Percentiles rank a stretch among this genome's conserved stretches.
Evolutionary conservation across 2,113 vertebrate species (phyloP).

Genomic region (Cephalopholis sonnerati): DNA sequence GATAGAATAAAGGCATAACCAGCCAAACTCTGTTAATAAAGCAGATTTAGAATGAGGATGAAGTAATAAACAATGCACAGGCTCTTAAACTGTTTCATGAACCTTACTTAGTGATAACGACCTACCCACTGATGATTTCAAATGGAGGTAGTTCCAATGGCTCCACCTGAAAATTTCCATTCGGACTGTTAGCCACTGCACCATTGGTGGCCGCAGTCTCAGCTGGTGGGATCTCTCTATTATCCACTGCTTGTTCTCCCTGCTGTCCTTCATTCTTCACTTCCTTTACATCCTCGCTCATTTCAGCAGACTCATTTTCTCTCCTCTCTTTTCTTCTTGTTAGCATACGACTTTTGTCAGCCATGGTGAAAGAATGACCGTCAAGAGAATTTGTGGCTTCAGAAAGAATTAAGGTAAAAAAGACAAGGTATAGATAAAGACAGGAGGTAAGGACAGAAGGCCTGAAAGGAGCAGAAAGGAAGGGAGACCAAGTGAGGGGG

Average conservation of each 20-base stretch:
- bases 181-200: slow-evolving; percentile 12
- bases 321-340: slow-evolving; percentile 56
- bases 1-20: not conserved
- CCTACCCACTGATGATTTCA: slow-evolving; percentile 93
- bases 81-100: not conserved
- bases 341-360: slow-evolving; percentile 54
- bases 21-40: slow-evolving; percentile 2
- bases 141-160: slow-evolving; percentile 90
- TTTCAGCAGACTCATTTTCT: slow-evolving; percentile 32
- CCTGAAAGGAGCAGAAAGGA: not conserved
- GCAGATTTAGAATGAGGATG: not conserved
- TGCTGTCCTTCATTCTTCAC: slow-evolving; percentile 29
- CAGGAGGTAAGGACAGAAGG: not conserved
- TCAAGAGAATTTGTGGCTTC: not conserved
- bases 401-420: not conserved
- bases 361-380: slow-evolving; percentile 57
- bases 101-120: slow-evolving; percentile 7
- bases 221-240: slow-evolving; percentile 11
- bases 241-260: slow-evolving; percentile 6
- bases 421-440: not conserved
- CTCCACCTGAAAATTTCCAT: slow-evolving; percentile 66
- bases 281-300: slow-evolving; percentile 29
- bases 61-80: not conserved
- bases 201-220: slow-evolving; percentile 14
- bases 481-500: slow-evolving; percentile 4